Percentiles rank a stretch among this genome's conserved stretches.
phyloP scores from a whole-genome alignment of 2,888 invertebrate species.

The Petrolisthes manimaculis region DNA sequence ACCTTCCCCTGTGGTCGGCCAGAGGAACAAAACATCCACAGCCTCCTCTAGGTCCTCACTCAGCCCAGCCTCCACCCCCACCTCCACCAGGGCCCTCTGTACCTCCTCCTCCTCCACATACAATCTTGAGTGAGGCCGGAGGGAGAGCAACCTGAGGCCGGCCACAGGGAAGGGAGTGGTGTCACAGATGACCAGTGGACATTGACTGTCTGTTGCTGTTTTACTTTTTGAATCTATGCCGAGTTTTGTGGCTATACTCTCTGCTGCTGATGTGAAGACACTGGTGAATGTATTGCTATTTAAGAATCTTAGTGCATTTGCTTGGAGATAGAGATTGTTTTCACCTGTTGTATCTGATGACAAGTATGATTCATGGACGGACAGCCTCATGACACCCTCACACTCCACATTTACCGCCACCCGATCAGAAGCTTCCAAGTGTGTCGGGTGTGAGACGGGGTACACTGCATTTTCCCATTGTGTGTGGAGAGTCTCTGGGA shows the following conservation, averaged over 20 bases:
- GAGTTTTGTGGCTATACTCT: background rate
- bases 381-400: conserved; percentile 35
- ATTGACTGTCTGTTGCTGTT: background rate
- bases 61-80: conserved; percentile 18
- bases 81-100: conserved; percentile 7
- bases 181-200: conserved; percentile 46
- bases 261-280: conserved; percentile 31
- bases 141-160: conserved; percentile 36
- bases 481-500: conserved; percentile 72
- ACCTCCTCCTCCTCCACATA: conserved; percentile 44
- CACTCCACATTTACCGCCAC: conserved; percentile 34
- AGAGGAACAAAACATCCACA: conserved; percentile 52
- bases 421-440: conserved; percentile 8
- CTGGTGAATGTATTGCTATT: conserved; percentile 30
- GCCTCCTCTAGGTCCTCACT: conserved; percentile 36
- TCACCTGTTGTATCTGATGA: background rate
- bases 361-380: background rate
- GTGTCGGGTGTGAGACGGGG: conserved; percentile 68
- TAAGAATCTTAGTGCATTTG: conserved; percentile 38
- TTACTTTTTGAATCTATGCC: background rate
- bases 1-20: conserved; percentile 57
- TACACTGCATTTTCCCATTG: conserved; percentile 87
- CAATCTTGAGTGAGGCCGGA: conserved; percentile 23
- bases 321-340: conserved; percentile 15
- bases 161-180: conserved; percentile 54